These are phyloP conservation scores for Cochlearius cochlearius DNA, from an alignment of 2,113 vertebrate species.

Conservation along the genomic window DNA sequence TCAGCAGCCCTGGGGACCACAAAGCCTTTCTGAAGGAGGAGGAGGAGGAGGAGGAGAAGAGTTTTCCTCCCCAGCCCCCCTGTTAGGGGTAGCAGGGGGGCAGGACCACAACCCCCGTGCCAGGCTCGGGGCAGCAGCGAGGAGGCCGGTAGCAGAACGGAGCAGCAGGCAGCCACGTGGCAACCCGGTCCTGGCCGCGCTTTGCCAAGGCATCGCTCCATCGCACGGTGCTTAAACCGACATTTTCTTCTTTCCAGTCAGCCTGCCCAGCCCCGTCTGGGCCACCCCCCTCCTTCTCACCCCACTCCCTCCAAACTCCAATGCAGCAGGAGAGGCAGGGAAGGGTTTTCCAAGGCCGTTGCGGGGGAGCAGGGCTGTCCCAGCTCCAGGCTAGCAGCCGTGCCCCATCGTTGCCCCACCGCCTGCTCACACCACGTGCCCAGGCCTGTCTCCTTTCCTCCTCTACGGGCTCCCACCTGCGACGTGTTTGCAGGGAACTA, in stretches of 20 bases:
- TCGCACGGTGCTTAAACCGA: rapidly evolving
- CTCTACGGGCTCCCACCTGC: not conserved
- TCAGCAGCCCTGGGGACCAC: not conserved
- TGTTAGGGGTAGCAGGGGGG: not conserved
- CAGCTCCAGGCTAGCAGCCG: rapidly evolving
- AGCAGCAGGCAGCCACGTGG: not conserved
- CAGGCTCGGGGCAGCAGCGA: not conserved
- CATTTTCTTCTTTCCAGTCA: rapidly evolving
- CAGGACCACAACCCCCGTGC: not conserved
- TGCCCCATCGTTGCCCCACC: rapidly evolving
- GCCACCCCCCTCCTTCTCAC: not conserved
- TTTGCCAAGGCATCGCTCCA: not conserved
- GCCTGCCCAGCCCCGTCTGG: not conserved
- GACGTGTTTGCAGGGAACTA: not conserved
- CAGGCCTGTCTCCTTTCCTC: not conserved
- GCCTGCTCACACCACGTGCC: rapidly evolving
- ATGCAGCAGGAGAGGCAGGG: not conserved
- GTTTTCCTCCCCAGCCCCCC: not conserved
- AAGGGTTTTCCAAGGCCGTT: not conserved
- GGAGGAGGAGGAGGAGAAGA: not conserved
- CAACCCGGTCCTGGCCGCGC: rapidly evolving
- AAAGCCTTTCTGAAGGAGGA: not conserved
- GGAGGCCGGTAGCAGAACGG: not conserved
- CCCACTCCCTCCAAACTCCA: not conserved
- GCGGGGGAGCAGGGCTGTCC: not conserved